These are phyloP conservation scores for Tupaia tana DNA, from an alignment of 2,113 vertebrate genomes.

Conservation along the genomic window DNA sequence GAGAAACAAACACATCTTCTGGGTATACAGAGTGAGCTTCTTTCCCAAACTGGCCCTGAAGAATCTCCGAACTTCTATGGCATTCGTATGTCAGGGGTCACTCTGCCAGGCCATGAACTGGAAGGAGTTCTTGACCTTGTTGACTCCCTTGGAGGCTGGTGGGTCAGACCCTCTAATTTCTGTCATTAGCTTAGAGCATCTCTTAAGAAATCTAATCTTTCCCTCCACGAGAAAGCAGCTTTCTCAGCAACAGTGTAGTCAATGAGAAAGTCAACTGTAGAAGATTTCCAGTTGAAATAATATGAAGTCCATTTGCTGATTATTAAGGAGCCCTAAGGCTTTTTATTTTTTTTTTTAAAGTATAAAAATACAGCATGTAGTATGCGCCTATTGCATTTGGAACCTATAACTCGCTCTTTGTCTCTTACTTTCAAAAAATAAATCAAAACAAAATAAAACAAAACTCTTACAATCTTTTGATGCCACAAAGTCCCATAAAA, in stretches of 20 bases:
- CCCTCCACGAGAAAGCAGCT: not conserved
- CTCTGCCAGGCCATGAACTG: not conserved
- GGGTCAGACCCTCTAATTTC: not conserved
- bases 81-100: not conserved
- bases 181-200: not conserved
- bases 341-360: conserved; percentile 38
- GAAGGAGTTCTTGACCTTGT: not conserved
- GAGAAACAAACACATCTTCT: not conserved
- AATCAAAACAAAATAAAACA: too few species aligned
- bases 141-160: conserved; percentile 9
- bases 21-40: not conserved
- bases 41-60: not conserved
- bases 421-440: too few species aligned
- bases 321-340: conserved; percentile 44
- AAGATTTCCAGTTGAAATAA: not conserved
- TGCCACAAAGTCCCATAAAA: not conserved
- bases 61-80: too few species aligned
- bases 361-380: not conserved
- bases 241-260: not conserved
- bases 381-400: not conserved
- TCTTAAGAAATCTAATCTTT: conserved; percentile 17
- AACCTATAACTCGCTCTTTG: not conserved
- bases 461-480: not conserved
- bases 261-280: not conserved
- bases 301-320: conserved; percentile 7